Conservation (phyloP, 2,797 vertebrate genomes). For the Cirrhinus molitorella region DNA sequence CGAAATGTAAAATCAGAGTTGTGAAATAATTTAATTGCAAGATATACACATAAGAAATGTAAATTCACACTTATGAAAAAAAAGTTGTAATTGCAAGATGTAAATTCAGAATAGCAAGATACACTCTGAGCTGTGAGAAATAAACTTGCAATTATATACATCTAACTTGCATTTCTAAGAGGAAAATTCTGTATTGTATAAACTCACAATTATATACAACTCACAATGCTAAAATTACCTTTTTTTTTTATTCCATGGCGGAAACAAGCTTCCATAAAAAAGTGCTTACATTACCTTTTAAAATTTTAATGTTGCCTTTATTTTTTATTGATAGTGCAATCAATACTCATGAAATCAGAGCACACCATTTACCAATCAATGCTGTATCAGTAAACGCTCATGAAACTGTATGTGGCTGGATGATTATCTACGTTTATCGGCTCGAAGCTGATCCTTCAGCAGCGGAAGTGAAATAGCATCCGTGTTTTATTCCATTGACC, state of each 20-base stretch:
- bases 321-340: constrained; percentile 13
- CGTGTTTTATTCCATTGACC: not conserved
- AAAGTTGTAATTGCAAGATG: too few species aligned
- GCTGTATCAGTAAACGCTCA: not conserved
- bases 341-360: constrained; percentile 13
- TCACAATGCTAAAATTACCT: too few species aligned
- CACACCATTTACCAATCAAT: constrained; percentile 17
- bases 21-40: too few species aligned
- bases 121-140: not conserved
- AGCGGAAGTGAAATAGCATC: not conserved
- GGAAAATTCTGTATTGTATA: too few species aligned
- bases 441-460: not conserved
- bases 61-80: too few species aligned
- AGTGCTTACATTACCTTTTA: not conserved
- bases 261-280: not conserved
- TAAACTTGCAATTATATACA: too few species aligned
- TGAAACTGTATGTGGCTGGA: constrained; percentile 4
- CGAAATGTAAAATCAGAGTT: too few species aligned
- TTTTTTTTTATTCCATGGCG: not conserved
- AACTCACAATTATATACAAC: too few species aligned
- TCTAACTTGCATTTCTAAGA: too few species aligned
- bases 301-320: not conserved
- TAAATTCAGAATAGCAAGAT: too few species aligned
- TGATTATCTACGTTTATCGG: not conserved
- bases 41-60: too few species aligned